Evolutionary conservation across 2,113 vertebrate genomes (phyloP), one percentile per base, ranked within the genome.

Genomic region (Muscicapa adusta): DNA sequence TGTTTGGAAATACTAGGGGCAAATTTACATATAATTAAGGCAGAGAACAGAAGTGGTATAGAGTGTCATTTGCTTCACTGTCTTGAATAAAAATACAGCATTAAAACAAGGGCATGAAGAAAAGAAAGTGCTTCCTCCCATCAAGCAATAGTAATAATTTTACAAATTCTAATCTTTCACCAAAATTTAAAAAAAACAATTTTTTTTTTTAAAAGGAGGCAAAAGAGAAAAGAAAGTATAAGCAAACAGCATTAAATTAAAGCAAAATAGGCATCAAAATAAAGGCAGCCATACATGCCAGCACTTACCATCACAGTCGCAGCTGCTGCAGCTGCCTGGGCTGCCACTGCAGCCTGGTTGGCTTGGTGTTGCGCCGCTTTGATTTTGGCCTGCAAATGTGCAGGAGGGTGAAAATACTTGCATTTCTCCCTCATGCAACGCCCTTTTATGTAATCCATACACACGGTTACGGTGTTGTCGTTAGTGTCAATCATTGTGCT

Each of bases 381-480:
- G 98, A 99, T 99, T 99, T 99, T 99, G 98, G 99, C 99, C 98
- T 99, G 99, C 98, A 99, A 99, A 98, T 99, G 99, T 97, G 99
- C 98, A 98, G 99, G 99, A 97, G 99, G 99, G 98, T 99, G 99
- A 98, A 99, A 99, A 98, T 99, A 99, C 98, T 99, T 99, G 98
- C 99, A 99, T 98, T 99, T 99, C 98, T 99, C 99, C 98, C 99
- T 98, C 98, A 99, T 99, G 98, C 99, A 99, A 98, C 99, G 99
- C 98, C 99, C 98, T 98, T 99, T 99, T 98, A 99, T 99, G 98
- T 99, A 99, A 98, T 99, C 99, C 99, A 99, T 99, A 98, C 99
- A 99, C 98, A 99, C 99, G 95, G 99, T 99, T 98, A 99, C 99
- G 43, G 98, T 99, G 98, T 99, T 99, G 98, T 99, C 99, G 38